phyloP scores from a whole-genome alignment of 2,888 invertebrate species.

The Drosophila meridiana region DNA sequence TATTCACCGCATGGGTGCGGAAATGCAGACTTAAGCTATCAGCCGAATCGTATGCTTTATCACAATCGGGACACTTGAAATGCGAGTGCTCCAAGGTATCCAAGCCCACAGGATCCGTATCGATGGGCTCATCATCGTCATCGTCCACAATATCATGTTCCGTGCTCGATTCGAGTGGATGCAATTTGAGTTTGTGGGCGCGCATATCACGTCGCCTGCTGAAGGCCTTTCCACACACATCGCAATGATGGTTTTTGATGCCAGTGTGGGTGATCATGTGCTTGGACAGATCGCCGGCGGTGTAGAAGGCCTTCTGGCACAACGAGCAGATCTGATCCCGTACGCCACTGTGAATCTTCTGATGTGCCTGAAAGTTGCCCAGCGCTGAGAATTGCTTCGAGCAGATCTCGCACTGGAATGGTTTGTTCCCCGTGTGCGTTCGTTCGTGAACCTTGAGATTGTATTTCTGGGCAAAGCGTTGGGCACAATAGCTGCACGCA shows the following conservation, averaged over 20 bases:
- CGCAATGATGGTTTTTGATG: conserved; percentile 87
- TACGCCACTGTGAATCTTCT: conserved; percentile 88
- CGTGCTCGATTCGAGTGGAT: conserved; percentile 71
- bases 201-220: conserved; percentile 87
- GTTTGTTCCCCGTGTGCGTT: conserved; percentile 87
- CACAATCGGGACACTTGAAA: conserved; percentile 85
- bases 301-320: conserved; percentile 87
- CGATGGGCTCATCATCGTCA: conserved; percentile 71
- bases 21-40: conserved; percentile 83
- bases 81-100: conserved; percentile 67
- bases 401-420: conserved; percentile 88
- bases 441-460: conserved; percentile 87
- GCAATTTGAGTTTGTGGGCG: conserved; percentile 84
- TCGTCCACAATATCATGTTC: conserved; percentile 76
- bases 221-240: conserved; percentile 87
- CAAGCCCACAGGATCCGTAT: conserved; percentile 68
- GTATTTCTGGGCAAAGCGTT: conserved; percentile 88
- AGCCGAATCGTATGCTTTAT: conserved; percentile 83
- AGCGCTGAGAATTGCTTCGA: conserved; percentile 88
- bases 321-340: conserved; percentile 87
- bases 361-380: conserved; percentile 88
- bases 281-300: conserved; percentile 87
- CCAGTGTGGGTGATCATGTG: conserved; percentile 88
- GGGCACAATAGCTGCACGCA: conserved; percentile 86
- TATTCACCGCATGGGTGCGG: conserved; percentile 81